Evolutionary conservation across 2,113 vertebrate genomes (phyloP), one percentile per base, ranked within the genome.

Genomic region (Actenoides hombroni): DNA sequence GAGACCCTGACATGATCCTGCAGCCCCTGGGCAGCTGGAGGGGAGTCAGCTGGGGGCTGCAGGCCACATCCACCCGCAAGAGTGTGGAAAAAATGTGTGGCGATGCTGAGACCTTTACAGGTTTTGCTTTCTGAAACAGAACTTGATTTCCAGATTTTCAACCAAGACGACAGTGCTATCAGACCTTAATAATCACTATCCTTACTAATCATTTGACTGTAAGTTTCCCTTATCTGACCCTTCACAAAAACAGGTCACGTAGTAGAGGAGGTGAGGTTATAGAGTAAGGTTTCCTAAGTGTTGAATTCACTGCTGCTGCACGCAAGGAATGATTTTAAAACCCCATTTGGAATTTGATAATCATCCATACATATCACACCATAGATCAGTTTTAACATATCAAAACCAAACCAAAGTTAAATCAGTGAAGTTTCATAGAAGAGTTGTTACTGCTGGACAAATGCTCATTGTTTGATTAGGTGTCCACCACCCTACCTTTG

Each of bases 281-380:
- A 11, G 16, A 76, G 4, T 40, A 14, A 68, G 3, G 14, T 57
- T 29, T 37, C 31, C 14, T 33, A 37, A 31, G 8, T 14, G 4
- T n/a, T 26, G 42, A 90, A 57, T 57, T 74, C 31, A 16, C 12
- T 80, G 44, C 31, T 68, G 37, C 54, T 73, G 69, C 37, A 28
- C 17, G n/a, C 21, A 44, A 65, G 65, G 57, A 65, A 44, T 37
- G 12, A 53, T 69, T 83, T 92, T 49, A 86, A 40, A 44, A 33
- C 21, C 51, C 80, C 5, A 16, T 53, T 61, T 73, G 49, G 63
- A 65, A 74, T 61, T 80, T 69, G 26, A 3, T 59, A 69, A 25
- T 42, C 71, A 60, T 78, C 5, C 0, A 23, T 49, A 16, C 35
- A 39, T 40, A 53, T 81, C 5, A 16, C 0, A 0, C 33, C 8